Percentiles rank a stretch among this genome's conserved stretches.
These are phyloP conservation scores for Mus minutoides DNA, from an alignment of 2,797 vertebrate species.

Conservation along the genomic window DNA sequence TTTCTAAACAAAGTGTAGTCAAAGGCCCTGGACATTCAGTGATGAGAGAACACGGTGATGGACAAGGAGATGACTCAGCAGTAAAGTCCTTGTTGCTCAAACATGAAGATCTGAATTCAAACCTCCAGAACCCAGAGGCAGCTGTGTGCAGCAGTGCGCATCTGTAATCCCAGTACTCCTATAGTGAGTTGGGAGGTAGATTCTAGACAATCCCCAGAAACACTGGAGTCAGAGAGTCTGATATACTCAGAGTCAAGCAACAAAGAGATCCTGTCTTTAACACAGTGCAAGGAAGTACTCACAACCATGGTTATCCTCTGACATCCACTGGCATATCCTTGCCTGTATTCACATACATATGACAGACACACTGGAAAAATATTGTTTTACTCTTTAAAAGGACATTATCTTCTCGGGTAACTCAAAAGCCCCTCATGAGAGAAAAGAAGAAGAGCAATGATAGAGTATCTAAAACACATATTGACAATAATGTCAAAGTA, in stretches of 20 bases:
- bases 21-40: background rate
- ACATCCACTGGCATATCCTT: background rate
- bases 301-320: background rate
- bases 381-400: background rate
- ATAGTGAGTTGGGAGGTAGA: background rate
- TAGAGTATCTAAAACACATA: background rate
- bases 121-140: background rate
- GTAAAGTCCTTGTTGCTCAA: too few relatives aligned
- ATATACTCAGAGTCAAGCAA: background rate
- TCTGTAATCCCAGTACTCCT: background rate
- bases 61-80: background rate
- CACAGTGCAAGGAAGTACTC: background rate
- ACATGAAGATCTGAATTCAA: background rate
- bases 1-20: background rate
- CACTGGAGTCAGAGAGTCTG: background rate
- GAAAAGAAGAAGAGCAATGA: background rate
- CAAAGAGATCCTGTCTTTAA: background rate
- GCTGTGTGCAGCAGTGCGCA: too few relatives aligned
- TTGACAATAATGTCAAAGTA: background rate
- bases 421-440: background rate
- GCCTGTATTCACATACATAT: background rate
- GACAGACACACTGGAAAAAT: background rate
- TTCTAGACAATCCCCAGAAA: background rate
- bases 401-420: background rate
- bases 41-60: too few relatives aligned